phyloP scores from a whole-genome alignment of 1,140 invertebrate species.

The Procambarus clarkii region DNA sequence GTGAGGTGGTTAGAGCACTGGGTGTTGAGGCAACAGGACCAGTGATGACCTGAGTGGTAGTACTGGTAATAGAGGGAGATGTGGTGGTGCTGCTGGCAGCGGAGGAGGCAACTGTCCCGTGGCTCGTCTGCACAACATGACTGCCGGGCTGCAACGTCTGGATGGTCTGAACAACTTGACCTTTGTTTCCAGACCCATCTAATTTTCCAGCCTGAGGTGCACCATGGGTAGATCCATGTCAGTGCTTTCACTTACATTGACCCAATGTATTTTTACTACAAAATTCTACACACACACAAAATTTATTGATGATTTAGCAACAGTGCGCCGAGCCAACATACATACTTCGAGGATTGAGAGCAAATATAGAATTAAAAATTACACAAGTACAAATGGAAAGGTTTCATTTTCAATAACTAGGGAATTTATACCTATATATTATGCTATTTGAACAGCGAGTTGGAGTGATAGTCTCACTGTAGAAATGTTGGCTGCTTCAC shows the following conservation, averaged over 20 bases:
- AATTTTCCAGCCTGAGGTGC: constrained; percentile 41
- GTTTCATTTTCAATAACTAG: no score
- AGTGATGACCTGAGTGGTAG: constrained; percentile 16
- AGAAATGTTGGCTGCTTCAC: no score
- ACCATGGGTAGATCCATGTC: not conserved
- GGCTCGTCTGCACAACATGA: constrained; percentile 33
- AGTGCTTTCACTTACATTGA: not conserved
- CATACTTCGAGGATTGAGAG: no score
- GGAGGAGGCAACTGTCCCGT: constrained; percentile 1
- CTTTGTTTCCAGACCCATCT: constrained; percentile 47
- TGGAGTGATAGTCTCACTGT: no score
- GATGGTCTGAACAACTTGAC: constrained; percentile 57
- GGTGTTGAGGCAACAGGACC: constrained; percentile 11
- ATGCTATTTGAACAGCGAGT: no score
- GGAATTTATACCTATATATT: no score
- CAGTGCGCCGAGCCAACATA: no score
- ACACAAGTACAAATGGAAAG: no score
- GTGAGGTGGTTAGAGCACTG: constrained; percentile 15
- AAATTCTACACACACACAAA: no score
- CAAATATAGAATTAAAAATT: no score
- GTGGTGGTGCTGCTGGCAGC: constrained; percentile 39
- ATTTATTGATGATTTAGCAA: no score
- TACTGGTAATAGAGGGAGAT: constrained; percentile 18
- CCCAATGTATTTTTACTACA: not conserved
- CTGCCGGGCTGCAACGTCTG: constrained; percentile 44